Evolutionary conservation across 2,113 vertebrate genomes (phyloP), one percentile per base, ranked within the genome.

Genomic region (Bufo bufo): DNA sequence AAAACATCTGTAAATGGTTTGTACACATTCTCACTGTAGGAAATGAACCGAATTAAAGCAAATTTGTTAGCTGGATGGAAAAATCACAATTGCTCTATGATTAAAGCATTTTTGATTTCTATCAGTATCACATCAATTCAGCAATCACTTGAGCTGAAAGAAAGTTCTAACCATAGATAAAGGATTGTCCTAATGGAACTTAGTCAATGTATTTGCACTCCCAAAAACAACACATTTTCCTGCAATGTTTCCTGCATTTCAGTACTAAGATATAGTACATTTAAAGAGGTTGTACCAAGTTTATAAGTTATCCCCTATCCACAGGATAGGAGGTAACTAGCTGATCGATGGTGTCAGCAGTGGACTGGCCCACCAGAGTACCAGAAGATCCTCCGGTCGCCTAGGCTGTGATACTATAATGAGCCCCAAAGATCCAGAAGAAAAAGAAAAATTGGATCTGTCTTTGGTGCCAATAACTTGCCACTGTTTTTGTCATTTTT

Each of bases 61-160:
- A 72, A 85, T 74, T 54, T 85, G 66, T 74, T 19, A 7, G 72
- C 5, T 85, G 82, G 66, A 17, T 72, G 66, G 49, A 85, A 85
- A 84, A 78, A 16, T 52, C 6, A 11, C 80, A 43, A 49, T 71
- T 43, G 49, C 66, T 49, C 49, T 71, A 45, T 43, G 47, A 84
- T 69, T 63, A 19, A 45, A 45, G 59, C 17, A 20, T 43, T 43
- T 19, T 49, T 58, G 4, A 59, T 66, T 82, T 17, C 61, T 45
- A 65, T 65, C 19, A 65, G 16, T 10, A 66, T 66, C 9, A 50
- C 9, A 82, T 58, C 61, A 81, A 81, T 59, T 61, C 56, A 58
- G 6, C 4, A 13, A 17, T 58, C 79, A 23, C 23, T 61, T 81
- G 19, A 43, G 56, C 20, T 81, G 33, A 23, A 81, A 81, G 52